Conservation (phyloP, 2,113 vertebrate species). For the Podocnemis expansa region DNA sequence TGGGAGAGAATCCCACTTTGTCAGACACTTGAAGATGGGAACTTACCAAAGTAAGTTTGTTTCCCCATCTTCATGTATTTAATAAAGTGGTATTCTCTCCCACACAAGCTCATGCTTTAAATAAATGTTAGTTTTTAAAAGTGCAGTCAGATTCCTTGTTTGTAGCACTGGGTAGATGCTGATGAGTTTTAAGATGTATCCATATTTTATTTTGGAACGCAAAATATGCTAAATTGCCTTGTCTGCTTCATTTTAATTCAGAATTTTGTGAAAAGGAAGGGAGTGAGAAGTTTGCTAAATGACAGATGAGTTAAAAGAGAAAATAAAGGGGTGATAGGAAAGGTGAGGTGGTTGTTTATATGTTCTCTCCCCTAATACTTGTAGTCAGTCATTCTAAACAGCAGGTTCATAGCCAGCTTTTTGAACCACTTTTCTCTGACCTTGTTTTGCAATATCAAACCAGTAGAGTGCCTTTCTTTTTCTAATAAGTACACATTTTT, state of each 20-base stretch:
- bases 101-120: no score
- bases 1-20: no score
- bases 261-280: not conserved
- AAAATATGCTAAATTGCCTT: not conserved
- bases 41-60: no score
- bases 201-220: not conserved
- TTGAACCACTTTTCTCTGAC: not conserved
- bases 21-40: no score
- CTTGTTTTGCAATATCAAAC: not conserved
- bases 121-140: no score
- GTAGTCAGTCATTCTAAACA: not conserved
- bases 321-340: not conserved
- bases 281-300: not conserved
- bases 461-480: not conserved
- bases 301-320: constrained; percentile 19
- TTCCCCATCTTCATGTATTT: no score
- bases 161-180: not conserved
- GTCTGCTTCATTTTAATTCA: constrained; percentile 43
- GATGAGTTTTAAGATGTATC: not conserved
- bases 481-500: not conserved
- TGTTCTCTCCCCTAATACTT: not conserved
- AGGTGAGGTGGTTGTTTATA: not conserved
- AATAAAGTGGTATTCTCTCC: no score
- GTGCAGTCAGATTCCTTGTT: no score
- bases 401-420: not conserved